Percentiles rank a stretch among this genome's conserved stretches.
Evolutionary conservation across 2,113 vertebrate species (phyloP).

Genomic region (Hippoglossus stenolepis): DNA sequence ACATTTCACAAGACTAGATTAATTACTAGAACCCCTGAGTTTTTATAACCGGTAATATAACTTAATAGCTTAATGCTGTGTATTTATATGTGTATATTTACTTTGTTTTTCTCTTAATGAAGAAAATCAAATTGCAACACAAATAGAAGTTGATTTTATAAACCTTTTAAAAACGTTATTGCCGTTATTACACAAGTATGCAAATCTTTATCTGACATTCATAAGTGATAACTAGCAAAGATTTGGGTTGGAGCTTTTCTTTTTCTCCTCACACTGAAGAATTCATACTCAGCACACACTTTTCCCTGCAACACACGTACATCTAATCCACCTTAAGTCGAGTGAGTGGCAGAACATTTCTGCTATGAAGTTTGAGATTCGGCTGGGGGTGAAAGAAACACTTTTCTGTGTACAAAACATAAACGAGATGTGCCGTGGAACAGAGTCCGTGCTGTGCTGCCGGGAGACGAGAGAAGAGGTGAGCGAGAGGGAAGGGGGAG

Average conservation of each 20-base stretch:
- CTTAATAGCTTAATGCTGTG: not conserved
- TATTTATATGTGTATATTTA: no score
- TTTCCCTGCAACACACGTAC: conserved; percentile 9
- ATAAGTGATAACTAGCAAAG: conserved; percentile 5
- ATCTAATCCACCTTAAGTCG: conserved; percentile 26
- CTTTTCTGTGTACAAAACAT: conserved; percentile 77
- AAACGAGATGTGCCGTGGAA: conserved; percentile 65
- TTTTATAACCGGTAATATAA: not conserved
- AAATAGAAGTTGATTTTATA: not conserved
- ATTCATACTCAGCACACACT: conserved; percentile 7
- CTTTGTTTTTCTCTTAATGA: not conserved
- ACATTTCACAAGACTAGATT: conserved; percentile 41
- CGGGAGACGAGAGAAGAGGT: conserved; percentile 39
- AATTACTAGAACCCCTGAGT: not conserved
- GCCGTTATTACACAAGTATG: not conserved
- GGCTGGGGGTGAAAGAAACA: conserved; percentile 58
- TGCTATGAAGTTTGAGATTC: conserved; percentile 62
- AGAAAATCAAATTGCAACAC: no score
- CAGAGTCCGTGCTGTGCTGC: conserved; percentile 68
- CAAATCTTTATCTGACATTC: not conserved
- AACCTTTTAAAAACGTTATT: not conserved
- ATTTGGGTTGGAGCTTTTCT: conserved; percentile 22
- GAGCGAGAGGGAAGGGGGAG: conserved; percentile 49
- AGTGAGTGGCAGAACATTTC: conserved; percentile 24
- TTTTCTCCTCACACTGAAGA: not conserved